phyloP scores from a whole-genome alignment of 2,113 vertebrate genomes.

The Thalassarche chlororhynchos region DNA sequence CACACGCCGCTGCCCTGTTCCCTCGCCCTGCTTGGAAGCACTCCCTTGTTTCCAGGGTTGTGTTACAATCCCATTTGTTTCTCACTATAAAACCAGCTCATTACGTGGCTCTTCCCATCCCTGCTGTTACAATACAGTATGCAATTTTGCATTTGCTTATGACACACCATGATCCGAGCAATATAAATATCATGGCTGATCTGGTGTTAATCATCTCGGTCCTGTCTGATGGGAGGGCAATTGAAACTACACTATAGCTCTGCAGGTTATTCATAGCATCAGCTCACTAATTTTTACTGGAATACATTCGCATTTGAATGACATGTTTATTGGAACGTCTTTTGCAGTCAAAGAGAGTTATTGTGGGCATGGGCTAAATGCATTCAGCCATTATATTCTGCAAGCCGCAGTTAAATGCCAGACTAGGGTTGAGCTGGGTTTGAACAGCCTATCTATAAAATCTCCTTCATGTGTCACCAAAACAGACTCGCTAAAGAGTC shows the following conservation, averaged over 20 bases:
- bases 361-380: neutral
- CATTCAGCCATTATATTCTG: slow-evolving; percentile 23
- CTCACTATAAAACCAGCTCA: slow-evolving; percentile 2
- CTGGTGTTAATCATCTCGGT: slow-evolving; percentile 6
- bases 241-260: neutral
- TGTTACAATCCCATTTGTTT: slow-evolving; percentile 49
- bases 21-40: neutral
- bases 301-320: neutral
- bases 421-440: neutral
- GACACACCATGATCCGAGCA: neutral
- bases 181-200: neutral
- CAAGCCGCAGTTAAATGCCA: neutral
- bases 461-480: neutral
- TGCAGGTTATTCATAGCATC: slow-evolving; percentile 62
- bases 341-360: slow-evolving; percentile 37
- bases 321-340: slow-evolving; percentile 39
- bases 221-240: neutral
- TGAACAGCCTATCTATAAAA: slow-evolving; percentile 36
- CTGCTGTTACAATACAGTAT: slow-evolving; percentile 29
- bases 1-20: neutral
- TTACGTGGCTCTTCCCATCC: slow-evolving; percentile 37
- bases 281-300: slow-evolving; percentile 33
- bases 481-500: neutral
- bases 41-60: slow-evolving; percentile 15
- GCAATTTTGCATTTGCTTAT: slow-evolving; percentile 34